These are phyloP conservation scores for Machimus rusticus DNA, from an alignment of 2,888 invertebrate species.

Conservation along the genomic window DNA sequence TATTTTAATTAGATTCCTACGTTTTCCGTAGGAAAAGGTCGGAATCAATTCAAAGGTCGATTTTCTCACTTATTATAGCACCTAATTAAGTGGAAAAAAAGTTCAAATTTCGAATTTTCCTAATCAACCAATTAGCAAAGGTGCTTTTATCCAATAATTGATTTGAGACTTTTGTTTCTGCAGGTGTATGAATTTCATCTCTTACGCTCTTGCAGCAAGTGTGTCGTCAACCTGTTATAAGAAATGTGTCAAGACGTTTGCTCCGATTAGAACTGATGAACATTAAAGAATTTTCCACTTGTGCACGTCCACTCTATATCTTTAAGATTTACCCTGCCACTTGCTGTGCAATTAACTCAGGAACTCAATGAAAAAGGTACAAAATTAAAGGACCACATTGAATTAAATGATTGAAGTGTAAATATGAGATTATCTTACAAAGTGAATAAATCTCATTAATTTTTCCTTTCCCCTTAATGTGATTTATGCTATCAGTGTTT, in stretches of 20 bases:
- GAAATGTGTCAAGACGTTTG: neutral
- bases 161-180: neutral
- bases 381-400: no score
- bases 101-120: neutral
- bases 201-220: neutral
- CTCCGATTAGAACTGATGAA: neutral
- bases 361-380: no score
- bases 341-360: neutral
- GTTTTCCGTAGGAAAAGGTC: neutral
- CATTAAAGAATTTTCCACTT: neutral
- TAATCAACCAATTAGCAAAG: no score
- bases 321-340: neutral
- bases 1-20: no score
- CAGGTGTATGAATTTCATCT: neutral
- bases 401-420: no score
- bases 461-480: neutral
- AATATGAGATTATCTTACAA: neutral
- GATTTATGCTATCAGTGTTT: neutral
- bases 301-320: neutral
- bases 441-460: neutral
- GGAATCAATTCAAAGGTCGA: neutral
- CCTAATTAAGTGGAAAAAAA: neutral
- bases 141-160: no score
- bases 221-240: neutral
- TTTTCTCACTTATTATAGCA: neutral